Evolutionary conservation across 2,113 vertebrate genomes (phyloP).

Genomic region (Columbina picui): DNA sequence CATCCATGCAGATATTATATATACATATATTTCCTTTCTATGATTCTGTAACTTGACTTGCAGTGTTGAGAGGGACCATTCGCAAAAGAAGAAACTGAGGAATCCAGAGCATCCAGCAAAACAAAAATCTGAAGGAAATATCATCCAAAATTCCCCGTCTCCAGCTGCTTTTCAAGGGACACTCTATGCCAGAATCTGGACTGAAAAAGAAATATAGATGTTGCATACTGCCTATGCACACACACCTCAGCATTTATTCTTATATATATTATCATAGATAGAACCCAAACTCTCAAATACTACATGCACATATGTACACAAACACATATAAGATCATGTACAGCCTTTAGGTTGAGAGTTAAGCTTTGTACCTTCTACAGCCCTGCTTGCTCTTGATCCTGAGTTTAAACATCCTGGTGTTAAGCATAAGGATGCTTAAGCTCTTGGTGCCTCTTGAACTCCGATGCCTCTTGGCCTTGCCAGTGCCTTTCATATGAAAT

Average conservation of each 20-base stretch:
- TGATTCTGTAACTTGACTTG: not conserved
- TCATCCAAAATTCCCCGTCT: not conserved
- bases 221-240: not conserved
- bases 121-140: not conserved
- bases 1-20: accelerated
- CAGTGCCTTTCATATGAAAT: not conserved
- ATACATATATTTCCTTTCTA: not conserved
- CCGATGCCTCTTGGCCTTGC: not conserved
- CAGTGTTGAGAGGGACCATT: not conserved
- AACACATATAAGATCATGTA: not conserved
- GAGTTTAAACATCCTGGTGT: not conserved
- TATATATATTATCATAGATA: accelerated
- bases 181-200: not conserved
- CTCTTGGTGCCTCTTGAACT: not conserved
- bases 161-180: not conserved
- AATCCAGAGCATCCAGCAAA: not conserved
- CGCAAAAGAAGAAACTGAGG: not conserved
- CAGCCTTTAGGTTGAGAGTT: not conserved
- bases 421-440: not conserved
- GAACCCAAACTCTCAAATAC: not conserved
- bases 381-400: not conserved
- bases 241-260: not conserved
- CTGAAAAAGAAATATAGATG: not conserved
- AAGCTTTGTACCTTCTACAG: not conserved
- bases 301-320: accelerated